Evolutionary conservation across 2,888 invertebrate species (phyloP).

Genomic region (Drosophila differens): DNA sequence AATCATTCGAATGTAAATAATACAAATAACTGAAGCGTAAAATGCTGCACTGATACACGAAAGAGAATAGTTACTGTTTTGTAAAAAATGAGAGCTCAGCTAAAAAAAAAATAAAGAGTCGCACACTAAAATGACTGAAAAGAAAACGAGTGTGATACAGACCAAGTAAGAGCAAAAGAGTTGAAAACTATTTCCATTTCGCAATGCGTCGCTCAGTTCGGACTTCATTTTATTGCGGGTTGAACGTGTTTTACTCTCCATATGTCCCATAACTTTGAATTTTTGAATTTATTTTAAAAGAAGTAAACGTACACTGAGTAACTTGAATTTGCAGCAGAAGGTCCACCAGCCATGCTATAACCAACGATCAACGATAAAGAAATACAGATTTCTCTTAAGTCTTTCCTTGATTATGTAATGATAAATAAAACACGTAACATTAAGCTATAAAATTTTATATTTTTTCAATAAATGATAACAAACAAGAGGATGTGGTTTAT

Average conservation of each 20-base stretch:
- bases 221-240: background rate
- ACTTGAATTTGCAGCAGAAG: background rate
- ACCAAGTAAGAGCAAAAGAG: background rate
- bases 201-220: too few species aligned
- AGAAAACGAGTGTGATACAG: background rate
- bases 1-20: constrained; percentile 53
- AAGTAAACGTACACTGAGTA: background rate
- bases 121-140: constrained; percentile 1
- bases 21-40: constrained; percentile 39
- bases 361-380: background rate
- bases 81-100: constrained; percentile 16
- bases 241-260: background rate
- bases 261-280: background rate
- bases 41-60: constrained; percentile 44
- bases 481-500: too few species aligned
- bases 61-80: constrained; percentile 23
- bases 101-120: background rate
- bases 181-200: background rate
- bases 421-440: too few species aligned
- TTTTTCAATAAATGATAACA: too few species aligned
- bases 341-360: background rate
- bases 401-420: too few species aligned
- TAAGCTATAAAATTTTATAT: too few species aligned
- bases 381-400: background rate
- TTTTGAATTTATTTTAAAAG: background rate